A percentile compares a stretch with the other conserved stretches of the same genome.
Evolutionary conservation across 2,113 vertebrate genomes (phyloP).

Genomic region (Gobiocypris rarus): DNA sequence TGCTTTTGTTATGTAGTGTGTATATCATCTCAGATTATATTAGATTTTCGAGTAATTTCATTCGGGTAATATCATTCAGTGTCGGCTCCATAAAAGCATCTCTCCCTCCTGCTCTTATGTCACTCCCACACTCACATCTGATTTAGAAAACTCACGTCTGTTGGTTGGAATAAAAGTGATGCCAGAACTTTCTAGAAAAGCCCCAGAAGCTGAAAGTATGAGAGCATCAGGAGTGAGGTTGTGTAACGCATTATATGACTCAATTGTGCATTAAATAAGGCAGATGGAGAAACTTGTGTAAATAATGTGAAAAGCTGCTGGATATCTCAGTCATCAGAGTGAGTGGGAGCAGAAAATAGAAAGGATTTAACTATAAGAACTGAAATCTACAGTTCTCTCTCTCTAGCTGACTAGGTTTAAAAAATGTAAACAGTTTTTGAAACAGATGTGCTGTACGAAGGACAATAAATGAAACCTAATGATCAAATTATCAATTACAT

Average conservation of each 20-base stretch:
- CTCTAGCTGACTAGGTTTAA: not conserved
- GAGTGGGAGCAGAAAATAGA: not conserved
- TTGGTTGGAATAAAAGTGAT: not conserved
- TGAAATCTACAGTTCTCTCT: not conserved
- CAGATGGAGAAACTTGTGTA: not conserved
- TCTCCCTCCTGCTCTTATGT: not conserved
- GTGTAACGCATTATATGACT: slow-evolving; percentile 26
- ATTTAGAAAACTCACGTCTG: slow-evolving; percentile 27
- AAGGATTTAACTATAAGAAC: not conserved
- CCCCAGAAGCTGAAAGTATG: slow-evolving; percentile 12
- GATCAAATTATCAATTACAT: too few relatives aligned
- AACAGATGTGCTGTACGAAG: too few relatives aligned
- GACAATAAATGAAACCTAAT: too few relatives aligned
- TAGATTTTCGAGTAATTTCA: not conserved
- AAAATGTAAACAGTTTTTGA: not conserved
- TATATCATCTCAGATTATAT: not conserved
- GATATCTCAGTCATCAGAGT: not conserved
- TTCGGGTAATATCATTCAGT: not conserved
- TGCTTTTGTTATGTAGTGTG: not conserved
- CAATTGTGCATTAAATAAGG: not conserved
- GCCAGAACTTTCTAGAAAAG: not conserved
- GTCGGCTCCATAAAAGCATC: not conserved
- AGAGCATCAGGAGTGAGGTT: not conserved
- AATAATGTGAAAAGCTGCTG: slow-evolving; percentile 7
- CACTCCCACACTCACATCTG: slow-evolving; percentile 38